Evolutionary conservation across 2,797 vertebrate species (phyloP), one percentile per base, ranked within the genome.

Genomic region (Salarias fasciatus): DNA sequence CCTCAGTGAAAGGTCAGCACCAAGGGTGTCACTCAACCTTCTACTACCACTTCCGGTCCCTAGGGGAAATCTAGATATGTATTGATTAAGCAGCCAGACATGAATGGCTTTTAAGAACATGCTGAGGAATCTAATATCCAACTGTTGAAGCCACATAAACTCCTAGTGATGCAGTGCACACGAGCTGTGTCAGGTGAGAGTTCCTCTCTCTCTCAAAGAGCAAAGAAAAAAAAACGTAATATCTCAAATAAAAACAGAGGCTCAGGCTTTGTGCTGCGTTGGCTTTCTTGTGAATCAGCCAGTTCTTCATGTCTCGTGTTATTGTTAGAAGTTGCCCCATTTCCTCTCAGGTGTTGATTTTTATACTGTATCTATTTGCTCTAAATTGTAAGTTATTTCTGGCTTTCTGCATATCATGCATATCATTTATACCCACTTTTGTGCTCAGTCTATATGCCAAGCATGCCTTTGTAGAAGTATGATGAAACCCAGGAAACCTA

Each of bases 1-100:
- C 9, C 3, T 49, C 2, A 8, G 29, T 49, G 66, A 84, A 90
- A 90, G 84, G 84, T 87, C 79, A 87, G 37, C 75, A 1, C 70
- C 55, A 51, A 64, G 63, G 83, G 77, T 78, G 82, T 43, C 28
- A 0, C 15, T 18, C 63, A 71, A 68, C 77, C 76, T 72, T 77
- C 64, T 53, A 74, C 61, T 43, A 64, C 35, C 33, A 9, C 33
- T 35, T 35, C 6, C 33, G 9, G 33, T 35, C 33, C 6, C 33
- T 6, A 6, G 33, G 33, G 33, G 33, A 35, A 35, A 35, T 6
- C 9, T 33, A 35, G 33, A 24, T 24, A 33, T 35, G 33, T 35
- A 35, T 35, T 35, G 9, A 35, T 35, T 6, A 9, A 6, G 33
- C 18, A 24, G 18, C 36, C 11, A 13, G 11, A 55, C 50, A 38